phyloP scores from a whole-genome alignment of 2,888 invertebrate species.

The Tetheella fluctuosa region DNA sequence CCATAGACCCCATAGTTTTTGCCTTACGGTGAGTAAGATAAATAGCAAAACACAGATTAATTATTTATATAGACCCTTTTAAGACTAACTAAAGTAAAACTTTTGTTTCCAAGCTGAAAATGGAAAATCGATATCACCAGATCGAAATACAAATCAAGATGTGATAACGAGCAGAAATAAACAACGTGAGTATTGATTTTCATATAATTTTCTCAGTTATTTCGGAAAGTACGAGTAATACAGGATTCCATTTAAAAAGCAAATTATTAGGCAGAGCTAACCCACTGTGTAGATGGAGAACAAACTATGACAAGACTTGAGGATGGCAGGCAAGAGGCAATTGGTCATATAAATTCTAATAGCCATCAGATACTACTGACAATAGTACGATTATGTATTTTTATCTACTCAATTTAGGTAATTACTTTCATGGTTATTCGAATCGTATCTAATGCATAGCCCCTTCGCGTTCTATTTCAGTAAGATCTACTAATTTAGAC shows the following conservation, averaged over 20 bases:
- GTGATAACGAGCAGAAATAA: conserved; percentile 28
- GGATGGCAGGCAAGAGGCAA: not conserved
- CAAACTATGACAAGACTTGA: not conserved
- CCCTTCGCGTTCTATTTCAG: conserved; percentile 53
- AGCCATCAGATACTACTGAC: not conserved
- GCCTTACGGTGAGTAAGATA: no score
- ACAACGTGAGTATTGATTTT: conserved; percentile 58
- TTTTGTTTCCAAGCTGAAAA: conserved; percentile 45
- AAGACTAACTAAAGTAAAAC: not conserved
- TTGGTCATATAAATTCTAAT: not conserved
- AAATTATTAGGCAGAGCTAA: no score
- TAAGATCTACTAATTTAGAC: conserved; percentile 41
- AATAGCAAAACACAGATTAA: no score
- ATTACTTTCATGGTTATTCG: not conserved
- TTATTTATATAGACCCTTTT: no score
- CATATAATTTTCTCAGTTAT: not conserved
- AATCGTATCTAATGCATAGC: conserved; percentile 15
- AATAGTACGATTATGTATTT: no score
- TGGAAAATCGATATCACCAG: conserved; percentile 32
- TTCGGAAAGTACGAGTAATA: no score
- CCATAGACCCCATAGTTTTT: no score
- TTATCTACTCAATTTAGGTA: no score
- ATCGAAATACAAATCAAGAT: conserved; percentile 23
- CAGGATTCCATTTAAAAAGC: no score
- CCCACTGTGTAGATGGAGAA: no score